Base-by-base conservation (phyloP, 2,113 vertebrate genomes). In the Ranitomeya imitator region DNA sequence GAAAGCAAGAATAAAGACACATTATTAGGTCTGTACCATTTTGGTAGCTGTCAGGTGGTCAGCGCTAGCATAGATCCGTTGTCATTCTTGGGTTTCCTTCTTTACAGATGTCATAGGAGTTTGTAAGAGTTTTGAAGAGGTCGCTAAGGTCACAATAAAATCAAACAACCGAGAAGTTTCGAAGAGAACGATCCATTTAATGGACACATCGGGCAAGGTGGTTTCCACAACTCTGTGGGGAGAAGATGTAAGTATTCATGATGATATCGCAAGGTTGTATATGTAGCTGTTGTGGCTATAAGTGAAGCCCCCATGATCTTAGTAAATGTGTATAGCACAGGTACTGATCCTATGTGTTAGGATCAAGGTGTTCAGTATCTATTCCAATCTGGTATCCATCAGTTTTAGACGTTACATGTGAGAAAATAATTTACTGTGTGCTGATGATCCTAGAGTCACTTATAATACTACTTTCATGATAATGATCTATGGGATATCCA, bases 221-320 rank as follows among this genome's bases (percentile, higher is more conserved):
- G 97, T 99, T 92, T 93, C 95, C 0, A 92, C 96, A 59, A 98
- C 98, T 0, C 93, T 99, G 55, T 99, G 98, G 98, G 98, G 98
- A 89, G 95, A 95, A 9, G 97, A 99, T 88, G 98, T 99, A 92
- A 90, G 94, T 93, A 23, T 83, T 12, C 7, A 13, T n/a, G 60
- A 45, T 2, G 4, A 26, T 26, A 71, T 23, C n/a, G 13, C 13
- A 9, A 9, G 12, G 12, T 57, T 57, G 2, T 57, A 9, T 9
- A 57, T 13, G 0, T 57, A 57, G 55, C 12, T 57, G 55, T 57
- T 11, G 55, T 57, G 8, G 12, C 12, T 13, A 57, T 57, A 57
- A 57, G 8, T 10, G 55, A 57, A 57, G 26, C 26, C 26, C 26
- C 4, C 60, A 61, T 6, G 60, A 18, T 61, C 3, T 18, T 63